A percentile compares a stretch with the other conserved stretches of the same genome.
These are phyloP conservation scores for Coranthus polyacanthus DNA, from an alignment of 2,797 vertebrate genomes.

Conservation along the genomic window DNA sequence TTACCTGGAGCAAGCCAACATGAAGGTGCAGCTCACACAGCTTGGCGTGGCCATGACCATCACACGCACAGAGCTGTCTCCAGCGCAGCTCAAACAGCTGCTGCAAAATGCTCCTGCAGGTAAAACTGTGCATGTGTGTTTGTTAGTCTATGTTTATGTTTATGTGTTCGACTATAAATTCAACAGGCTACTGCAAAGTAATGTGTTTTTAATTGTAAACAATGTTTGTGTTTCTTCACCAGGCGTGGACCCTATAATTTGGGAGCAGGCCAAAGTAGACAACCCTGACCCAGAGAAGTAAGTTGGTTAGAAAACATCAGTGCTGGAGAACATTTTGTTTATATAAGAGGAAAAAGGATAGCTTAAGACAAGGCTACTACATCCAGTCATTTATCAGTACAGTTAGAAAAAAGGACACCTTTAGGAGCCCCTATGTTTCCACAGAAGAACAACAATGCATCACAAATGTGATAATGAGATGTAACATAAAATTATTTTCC, in stretches of 20 bases:
- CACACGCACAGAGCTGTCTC: constrained; percentile 92
- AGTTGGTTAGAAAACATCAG: constrained; percentile 53
- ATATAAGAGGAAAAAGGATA: no score
- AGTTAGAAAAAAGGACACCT: no score
- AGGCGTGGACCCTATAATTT: constrained; percentile 99
- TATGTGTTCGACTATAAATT: background rate
- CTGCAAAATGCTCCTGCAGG: constrained; percentile 95
- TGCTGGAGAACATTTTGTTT: background rate
- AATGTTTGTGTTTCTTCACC: constrained; percentile 19
- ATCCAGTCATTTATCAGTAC: no score
- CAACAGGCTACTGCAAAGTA: background rate
- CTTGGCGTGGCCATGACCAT: constrained; percentile 91
- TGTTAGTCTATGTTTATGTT: background rate
- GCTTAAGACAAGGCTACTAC: no score
- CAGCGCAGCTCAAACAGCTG: constrained; percentile 94
- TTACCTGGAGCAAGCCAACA: constrained; percentile 91
- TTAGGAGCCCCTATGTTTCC: no score
- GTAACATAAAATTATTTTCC: no score
- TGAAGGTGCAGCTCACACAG: constrained; percentile 92
- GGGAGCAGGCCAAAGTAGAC: constrained; percentile 99
- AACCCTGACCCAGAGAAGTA: constrained; percentile 98
- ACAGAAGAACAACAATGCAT: no score
- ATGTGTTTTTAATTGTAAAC: background rate
- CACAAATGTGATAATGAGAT: no score
- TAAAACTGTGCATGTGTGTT: constrained; percentile 48